phyloP scores from a whole-genome alignment of 2,888 invertebrate species.

The Seira sanloemensis region DNA sequence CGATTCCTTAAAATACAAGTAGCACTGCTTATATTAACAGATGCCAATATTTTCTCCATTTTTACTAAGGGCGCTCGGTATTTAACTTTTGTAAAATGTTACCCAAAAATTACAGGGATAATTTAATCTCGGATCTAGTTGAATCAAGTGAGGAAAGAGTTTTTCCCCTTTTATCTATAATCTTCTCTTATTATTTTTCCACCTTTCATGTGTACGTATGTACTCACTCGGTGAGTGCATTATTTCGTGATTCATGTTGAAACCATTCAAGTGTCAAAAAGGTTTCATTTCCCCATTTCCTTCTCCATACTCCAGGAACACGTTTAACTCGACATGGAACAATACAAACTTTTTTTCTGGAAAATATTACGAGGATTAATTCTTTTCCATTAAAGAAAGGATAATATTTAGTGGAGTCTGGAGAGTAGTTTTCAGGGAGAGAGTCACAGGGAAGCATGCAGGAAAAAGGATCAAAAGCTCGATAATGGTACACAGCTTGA shows the following conservation, averaged over 20 bases:
- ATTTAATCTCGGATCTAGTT: neutral
- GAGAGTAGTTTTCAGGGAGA: neutral
- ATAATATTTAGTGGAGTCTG: neutral
- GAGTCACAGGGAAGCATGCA: neutral
- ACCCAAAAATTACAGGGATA: too few relatives aligned
- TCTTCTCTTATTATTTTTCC: neutral
- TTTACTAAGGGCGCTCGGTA: too few relatives aligned
- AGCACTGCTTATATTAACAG: too few relatives aligned
- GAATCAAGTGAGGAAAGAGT: too few relatives aligned
- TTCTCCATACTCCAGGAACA: neutral
- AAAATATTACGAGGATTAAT: neutral
- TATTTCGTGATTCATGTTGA: neutral
- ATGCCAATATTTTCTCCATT: neutral
- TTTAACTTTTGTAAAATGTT: too few relatives aligned
- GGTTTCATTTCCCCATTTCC: neutral
- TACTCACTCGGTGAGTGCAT: neutral
- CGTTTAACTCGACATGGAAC: neutral
- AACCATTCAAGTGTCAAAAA: constrained; percentile 51
- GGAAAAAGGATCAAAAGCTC: neutral
- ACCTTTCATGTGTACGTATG: neutral
- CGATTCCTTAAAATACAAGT: too few relatives aligned
- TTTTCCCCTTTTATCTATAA: neutral
- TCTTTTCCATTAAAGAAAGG: neutral
- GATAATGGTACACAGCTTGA: neutral
- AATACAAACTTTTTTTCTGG: neutral